These are phyloP conservation scores for Microcebus lehilahytsara DNA, from an alignment of 2,113 vertebrate species.

Conservation along the genomic window DNA sequence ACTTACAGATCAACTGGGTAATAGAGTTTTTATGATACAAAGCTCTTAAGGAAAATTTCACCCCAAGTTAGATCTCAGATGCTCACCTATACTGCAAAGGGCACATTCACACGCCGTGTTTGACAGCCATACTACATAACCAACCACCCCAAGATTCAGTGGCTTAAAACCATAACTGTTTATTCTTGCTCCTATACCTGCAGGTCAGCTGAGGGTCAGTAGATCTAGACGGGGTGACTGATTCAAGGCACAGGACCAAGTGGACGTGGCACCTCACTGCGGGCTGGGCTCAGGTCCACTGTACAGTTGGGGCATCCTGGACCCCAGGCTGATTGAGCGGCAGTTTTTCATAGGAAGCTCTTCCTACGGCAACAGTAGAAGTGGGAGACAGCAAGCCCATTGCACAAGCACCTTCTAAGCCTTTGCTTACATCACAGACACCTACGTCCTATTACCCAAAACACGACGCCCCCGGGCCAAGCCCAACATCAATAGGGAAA, in stretches of 20 bases:
- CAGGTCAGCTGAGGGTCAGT: neutral
- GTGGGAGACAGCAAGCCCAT: neutral
- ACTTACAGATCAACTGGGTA: neutral
- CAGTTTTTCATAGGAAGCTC: neutral
- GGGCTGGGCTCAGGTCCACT: neutral
- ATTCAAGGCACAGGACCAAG: neutral
- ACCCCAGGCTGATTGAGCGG: neutral
- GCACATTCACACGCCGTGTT: neutral
- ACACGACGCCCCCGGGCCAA: neutral
- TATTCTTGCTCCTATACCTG: neutral
- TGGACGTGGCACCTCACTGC: neutral
- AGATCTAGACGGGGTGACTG: neutral
- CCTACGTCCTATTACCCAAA: neutral
- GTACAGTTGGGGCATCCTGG: neutral
- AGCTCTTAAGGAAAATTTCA: neutral
- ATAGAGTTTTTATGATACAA: slow-evolving; percentile 7
- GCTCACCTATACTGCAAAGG: slow-evolving; percentile 4
- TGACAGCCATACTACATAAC: neutral
- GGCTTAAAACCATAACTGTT: slow-evolving; percentile 2
- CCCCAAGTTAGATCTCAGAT: neutral
- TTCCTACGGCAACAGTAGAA: neutral
- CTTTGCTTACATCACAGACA: neutral
- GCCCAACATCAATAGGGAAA: neutral
- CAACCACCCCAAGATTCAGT: neutral
- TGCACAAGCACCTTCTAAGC: neutral